Percentiles rank a stretch among this genome's conserved stretches.
Conservation (phyloP, 2,797 vertebrate species). For the Lepus townsendii region DNA sequence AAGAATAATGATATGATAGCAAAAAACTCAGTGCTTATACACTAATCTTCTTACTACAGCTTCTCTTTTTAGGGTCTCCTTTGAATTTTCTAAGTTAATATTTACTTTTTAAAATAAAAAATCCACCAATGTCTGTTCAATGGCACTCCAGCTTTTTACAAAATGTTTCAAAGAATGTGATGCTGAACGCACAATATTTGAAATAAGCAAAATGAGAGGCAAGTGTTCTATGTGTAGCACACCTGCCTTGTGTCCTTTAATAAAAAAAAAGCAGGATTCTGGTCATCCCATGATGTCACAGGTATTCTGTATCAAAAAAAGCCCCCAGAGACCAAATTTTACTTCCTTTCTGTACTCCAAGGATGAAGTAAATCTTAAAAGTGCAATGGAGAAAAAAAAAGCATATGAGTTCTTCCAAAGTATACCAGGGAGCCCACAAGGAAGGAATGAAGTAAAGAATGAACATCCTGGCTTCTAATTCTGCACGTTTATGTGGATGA, state of each 20-base stretch:
- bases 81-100: slow-evolving; percentile 70
- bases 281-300: slow-evolving; percentile 59
- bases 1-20: slow-evolving; percentile 68
- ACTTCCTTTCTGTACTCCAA: slow-evolving; percentile 69
- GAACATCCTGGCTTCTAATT: not conserved
- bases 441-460: slow-evolving; percentile 43
- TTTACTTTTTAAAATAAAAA: slow-evolving; percentile 45
- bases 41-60: slow-evolving; percentile 55
- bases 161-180: slow-evolving; percentile 39
- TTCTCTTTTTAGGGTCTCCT: slow-evolving; percentile 69
- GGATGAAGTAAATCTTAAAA: slow-evolving; percentile 77
- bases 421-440: not conserved
- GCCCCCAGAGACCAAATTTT: slow-evolving; percentile 49
- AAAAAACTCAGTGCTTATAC: slow-evolving; percentile 62
- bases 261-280: slow-evolving; percentile 55
- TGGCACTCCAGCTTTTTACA: slow-evolving; percentile 62
- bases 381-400: not conserved
- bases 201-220: not conserved
- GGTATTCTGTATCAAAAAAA: not conserved
- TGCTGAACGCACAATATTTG: not conserved
- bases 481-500: slow-evolving; percentile 59
- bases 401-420: slow-evolving; percentile 32
- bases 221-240: not conserved
- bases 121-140: slow-evolving; percentile 60
- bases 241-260: slow-evolving; percentile 11